A percentile compares a stretch with the other conserved stretches of the same genome.
Conservation (phyloP, 2,797 vertebrate genomes). For the Leuciscus waleckii region DNA sequence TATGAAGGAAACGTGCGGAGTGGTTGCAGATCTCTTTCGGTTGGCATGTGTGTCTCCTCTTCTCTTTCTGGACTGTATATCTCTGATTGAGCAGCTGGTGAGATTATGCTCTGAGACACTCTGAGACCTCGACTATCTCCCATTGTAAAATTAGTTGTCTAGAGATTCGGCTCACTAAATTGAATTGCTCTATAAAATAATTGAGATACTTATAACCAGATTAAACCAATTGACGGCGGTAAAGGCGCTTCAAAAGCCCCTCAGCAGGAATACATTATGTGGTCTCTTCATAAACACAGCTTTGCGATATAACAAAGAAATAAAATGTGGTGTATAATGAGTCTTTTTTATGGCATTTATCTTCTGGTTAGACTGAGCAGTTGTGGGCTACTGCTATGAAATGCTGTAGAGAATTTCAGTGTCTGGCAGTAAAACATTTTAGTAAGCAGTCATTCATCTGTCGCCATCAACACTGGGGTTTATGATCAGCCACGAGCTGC, state of each 20-base stretch:
- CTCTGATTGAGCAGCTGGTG: conserved; percentile 38
- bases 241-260: conserved; percentile 45
- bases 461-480: conserved; percentile 49
- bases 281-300: conserved; percentile 50
- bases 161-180: conserved; percentile 59
- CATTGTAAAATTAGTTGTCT: conserved; percentile 48
- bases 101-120: conserved; percentile 47
- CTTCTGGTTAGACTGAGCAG: conserved; percentile 29
- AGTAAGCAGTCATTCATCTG: conserved; percentile 58
- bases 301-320: conserved; percentile 54
- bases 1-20: not conserved
- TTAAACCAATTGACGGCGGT: conserved; percentile 70
- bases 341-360: conserved; percentile 41
- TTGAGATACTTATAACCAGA: conserved; percentile 77
- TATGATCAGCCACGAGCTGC: conserved; percentile 45
- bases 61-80: conserved; percentile 16
- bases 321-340: conserved; percentile 45
- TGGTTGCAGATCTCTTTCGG: not conserved
- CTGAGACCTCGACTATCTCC: conserved; percentile 49
- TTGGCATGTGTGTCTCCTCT: not conserved
- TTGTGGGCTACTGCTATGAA: conserved; percentile 22
- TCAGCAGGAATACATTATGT: conserved; percentile 49
- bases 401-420: conserved; percentile 33
- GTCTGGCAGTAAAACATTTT: conserved; percentile 51
- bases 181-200: conserved; percentile 79